These are phyloP conservation scores for Sphenopsis melanotis DNA, from an alignment of 2,797 vertebrate genomes.

Conservation along the genomic window DNA sequence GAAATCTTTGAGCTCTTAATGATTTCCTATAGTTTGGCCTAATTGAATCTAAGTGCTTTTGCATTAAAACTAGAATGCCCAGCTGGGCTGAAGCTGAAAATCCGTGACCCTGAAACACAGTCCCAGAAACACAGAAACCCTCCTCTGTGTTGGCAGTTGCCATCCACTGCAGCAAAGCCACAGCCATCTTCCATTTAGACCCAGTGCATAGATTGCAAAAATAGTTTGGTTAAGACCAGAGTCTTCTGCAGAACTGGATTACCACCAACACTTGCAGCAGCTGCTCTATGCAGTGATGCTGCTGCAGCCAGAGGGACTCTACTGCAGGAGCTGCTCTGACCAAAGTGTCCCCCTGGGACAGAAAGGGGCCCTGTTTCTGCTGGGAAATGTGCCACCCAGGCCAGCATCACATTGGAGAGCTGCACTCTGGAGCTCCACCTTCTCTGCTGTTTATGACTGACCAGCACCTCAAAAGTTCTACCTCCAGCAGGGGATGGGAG, in stretches of 20 bases:
- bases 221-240: background rate
- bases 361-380: background rate
- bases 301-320: background rate
- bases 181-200: background rate
- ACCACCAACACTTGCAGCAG: rapidly evolving
- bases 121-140: background rate
- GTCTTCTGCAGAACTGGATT: background rate
- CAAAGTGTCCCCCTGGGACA: rapidly evolving
- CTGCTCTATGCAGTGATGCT: background rate
- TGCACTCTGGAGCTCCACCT: background rate
- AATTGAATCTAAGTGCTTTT: slow-evolving; percentile 39
- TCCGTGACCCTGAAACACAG: background rate
- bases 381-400: background rate
- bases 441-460: rapidly evolving
- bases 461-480: background rate
- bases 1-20: slow-evolving; percentile 35
- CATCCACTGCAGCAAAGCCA: background rate
- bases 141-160: background rate
- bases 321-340: background rate
- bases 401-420: rapidly evolving
- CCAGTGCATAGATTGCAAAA: background rate
- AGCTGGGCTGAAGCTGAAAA: background rate
- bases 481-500: background rate
- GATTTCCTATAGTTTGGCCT: slow-evolving; percentile 47
- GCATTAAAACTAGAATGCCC: background rate